Base-by-base conservation (phyloP, 2,113 vertebrate genomes). In the Stegostoma tigrinum region DNA sequence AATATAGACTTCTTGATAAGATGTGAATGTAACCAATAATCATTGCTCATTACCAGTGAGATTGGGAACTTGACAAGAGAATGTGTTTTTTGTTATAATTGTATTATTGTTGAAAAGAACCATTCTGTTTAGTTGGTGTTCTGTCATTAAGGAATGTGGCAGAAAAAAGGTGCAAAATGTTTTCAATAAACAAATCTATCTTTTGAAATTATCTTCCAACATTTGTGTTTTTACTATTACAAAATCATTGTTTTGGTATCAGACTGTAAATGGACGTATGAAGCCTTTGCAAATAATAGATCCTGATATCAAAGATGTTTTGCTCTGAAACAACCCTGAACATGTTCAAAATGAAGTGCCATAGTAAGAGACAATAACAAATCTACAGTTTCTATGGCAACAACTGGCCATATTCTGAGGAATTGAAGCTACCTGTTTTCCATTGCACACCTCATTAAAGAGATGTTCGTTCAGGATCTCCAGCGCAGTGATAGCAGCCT, bases 321-420 rank as follows among this genome's bases (percentile, higher is more conserved):
- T 95, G 78, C 10, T 96, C 61, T 83, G 38, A n/a, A 83, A 96
- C 42, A 95, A 95, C 83, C 75, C 85, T 0, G 24, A 78, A 96
- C 93, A 96, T 89, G 96, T 96, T 96, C 86, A 95, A 96, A 96
- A 95, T 95, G 85, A 96, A 97, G 97, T 96, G 64, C 96, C 97
- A 97, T 97, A 96, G 97, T 78, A 95, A 97, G 90, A 27, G 83
- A 96, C 87, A 95, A 96, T 96, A 96, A 96, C 96, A 96, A 96
- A 95, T 96, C 68, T 52, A 64, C 95, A 0, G 97, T 97, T 97
- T 97, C 97, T 97, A 96, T 97, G 96, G 96, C 68, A 96, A 97
- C 21, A 94, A 90, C 95, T 89, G 94, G 87, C 96, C 96, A 87
- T 96, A 96, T 93, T 93, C 45, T 72, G 68, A 90, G 72, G 78